Base-by-base conservation (phyloP, 2,888 invertebrate genomes). In the Eupithecia vulgata region DNA sequence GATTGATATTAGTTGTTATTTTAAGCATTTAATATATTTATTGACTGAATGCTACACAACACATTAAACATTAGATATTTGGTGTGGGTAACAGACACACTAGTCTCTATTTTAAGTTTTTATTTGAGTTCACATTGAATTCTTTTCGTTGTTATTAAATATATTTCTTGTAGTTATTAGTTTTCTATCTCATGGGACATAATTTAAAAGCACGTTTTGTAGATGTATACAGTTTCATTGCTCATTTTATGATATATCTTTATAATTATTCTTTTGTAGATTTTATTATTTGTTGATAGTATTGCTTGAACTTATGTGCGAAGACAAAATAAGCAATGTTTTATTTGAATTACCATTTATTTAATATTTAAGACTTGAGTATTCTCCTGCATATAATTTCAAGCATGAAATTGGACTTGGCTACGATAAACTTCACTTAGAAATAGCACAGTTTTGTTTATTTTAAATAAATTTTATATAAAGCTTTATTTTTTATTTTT, bases 11-110 rank as follows among this genome's bases (percentile, higher is more conserved):
- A 75, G 72, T 68, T 57, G 65, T 85, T 87, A 72, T 84, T 87
- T 84, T 89, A 91, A 91, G 92, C 91, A 87, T 88, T 88, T 87
- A 87, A 85, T 85, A 83, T 84, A 88, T 91, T 83, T 91, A 92
- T 91, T 91, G 91, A 91, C 85, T 83, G 83, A 84, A 87, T 84
- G 84, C 88, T 86, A 87, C 86, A 85, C 86, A 87, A 85, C 86
- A 87, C 86, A 85, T 87, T 84, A 85, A 84, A 80, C 81, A 78
- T 78, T 76, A 76, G 81, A 75, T 74, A 81, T 84, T 83, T 81
- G 83, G 83, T 87, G 83, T 85, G 81, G 84, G 84, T 76, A 79
- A 78, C 80, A 76, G 72, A 82, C 78, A 77, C 82, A 81, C 75
- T 82, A 77, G 84, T 84, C 82, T 83, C 85, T 83, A 84, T 75